These are phyloP conservation scores for Cebus imitator DNA, from an alignment of 2,113 vertebrate genomes.

Conservation along the genomic window DNA sequence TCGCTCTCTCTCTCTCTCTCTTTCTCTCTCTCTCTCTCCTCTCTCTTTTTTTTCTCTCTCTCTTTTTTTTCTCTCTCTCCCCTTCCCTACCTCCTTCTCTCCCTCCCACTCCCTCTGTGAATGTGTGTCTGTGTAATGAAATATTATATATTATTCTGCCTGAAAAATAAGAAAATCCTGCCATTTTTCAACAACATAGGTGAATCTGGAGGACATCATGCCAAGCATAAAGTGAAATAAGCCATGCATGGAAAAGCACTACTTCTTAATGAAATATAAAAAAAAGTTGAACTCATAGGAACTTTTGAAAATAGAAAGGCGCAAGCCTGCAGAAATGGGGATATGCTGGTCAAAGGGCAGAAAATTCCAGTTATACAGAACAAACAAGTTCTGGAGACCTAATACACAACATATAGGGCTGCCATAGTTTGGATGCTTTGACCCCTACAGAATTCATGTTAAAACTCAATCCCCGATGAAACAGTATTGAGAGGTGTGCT, in stretches of 20 bases:
- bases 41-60: too few species aligned
- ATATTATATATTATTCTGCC: neutral
- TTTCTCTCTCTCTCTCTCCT: too few species aligned
- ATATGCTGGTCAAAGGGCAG: neutral
- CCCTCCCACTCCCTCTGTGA: neutral
- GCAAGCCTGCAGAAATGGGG: neutral
- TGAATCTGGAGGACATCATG: neutral
- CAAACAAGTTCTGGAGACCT: neutral
- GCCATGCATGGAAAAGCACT: too few species aligned
- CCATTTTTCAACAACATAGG: neutral
- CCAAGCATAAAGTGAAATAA: neutral
- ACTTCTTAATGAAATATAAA: neutral
- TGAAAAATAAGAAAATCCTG: neutral
- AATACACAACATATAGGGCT: neutral
- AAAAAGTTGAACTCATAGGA: neutral
- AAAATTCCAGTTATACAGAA: neutral
- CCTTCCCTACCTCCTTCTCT: rapidly evolving
- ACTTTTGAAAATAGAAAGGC: too few species aligned
- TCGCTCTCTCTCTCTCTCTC: too few species aligned
- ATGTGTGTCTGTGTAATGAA: neutral
- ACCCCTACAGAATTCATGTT: neutral
- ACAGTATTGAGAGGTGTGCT: neutral
- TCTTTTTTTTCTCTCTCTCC: too few species aligned
- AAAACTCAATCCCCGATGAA: neutral
- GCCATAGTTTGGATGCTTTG: neutral